Evolutionary conservation across 2,797 vertebrate genomes (phyloP).

Genomic region (Prionace glauca): DNA sequence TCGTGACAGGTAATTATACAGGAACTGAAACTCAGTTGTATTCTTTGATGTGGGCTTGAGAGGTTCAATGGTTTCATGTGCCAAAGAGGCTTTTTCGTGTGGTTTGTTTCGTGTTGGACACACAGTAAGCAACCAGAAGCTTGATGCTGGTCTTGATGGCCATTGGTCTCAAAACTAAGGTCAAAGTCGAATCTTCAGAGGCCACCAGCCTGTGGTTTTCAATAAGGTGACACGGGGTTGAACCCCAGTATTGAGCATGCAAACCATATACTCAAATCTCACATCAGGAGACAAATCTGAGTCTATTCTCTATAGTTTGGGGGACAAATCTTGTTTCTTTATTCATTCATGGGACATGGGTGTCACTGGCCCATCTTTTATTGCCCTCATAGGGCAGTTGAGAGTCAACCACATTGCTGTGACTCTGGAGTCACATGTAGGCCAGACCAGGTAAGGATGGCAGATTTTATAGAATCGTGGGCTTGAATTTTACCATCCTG

Average conservation of each 20-base stretch:
- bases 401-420: no score
- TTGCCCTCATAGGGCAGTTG: no score
- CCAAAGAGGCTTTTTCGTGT: slow-evolving; percentile 45
- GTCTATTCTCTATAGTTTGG: background rate
- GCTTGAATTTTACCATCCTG: no score
- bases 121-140: slow-evolving; percentile 52
- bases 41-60: background rate
- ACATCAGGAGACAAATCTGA: background rate
- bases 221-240: background rate
- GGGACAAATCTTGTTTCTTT: background rate
- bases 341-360: no score
- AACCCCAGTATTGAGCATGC: background rate
- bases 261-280: background rate
- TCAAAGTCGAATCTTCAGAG: background rate
- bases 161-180: background rate
- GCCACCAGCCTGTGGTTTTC: background rate
- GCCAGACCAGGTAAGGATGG: no score
- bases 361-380: no score
- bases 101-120: slow-evolving; percentile 56
- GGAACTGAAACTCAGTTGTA: background rate
- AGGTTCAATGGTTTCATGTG: background rate
- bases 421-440: no score
- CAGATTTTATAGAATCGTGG: no score
- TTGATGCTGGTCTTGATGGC: background rate
- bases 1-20: slow-evolving; percentile 78